Evolutionary conservation across 2,113 vertebrate genomes (phyloP).

Genomic region (Gambusia holbrooki): DNA sequence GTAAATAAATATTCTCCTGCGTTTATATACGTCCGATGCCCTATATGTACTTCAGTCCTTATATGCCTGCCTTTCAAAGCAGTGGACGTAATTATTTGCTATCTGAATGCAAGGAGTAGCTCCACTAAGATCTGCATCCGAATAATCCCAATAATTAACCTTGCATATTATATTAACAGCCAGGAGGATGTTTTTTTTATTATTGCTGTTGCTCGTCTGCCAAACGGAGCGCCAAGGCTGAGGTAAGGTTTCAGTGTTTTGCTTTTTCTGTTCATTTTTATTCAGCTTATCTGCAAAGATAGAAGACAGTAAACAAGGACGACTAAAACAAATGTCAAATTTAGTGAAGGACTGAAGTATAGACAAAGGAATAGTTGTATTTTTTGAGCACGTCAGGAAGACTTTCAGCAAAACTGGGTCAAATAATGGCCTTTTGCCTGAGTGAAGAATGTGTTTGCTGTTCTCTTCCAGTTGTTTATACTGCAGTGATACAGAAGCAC

Average conservation of each 20-base stretch:
- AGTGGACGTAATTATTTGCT: slow-evolving; percentile 26
- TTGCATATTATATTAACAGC: neutral
- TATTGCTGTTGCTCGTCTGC: neutral
- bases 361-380: neutral
- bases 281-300: neutral
- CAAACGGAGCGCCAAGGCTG: neutral
- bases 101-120: neutral
- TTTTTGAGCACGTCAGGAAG: neutral
- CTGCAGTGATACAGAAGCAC: neutral
- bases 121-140: slow-evolving; percentile 14
- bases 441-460: neutral
- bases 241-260: neutral
- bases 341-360: neutral
- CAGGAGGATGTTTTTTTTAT: neutral
- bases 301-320: neutral
- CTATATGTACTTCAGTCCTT: neutral
- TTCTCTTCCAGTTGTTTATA: neutral
- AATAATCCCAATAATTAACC: slow-evolving; percentile 13
- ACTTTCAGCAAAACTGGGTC: neutral
- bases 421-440: neutral
- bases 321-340: neutral
- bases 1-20: neutral
- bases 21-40: neutral
- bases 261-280: neutral
- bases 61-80: slow-evolving; percentile 15